Base-by-base conservation (phyloP, 1,140 invertebrate species). In the Diachasma alloeum region DNA sequence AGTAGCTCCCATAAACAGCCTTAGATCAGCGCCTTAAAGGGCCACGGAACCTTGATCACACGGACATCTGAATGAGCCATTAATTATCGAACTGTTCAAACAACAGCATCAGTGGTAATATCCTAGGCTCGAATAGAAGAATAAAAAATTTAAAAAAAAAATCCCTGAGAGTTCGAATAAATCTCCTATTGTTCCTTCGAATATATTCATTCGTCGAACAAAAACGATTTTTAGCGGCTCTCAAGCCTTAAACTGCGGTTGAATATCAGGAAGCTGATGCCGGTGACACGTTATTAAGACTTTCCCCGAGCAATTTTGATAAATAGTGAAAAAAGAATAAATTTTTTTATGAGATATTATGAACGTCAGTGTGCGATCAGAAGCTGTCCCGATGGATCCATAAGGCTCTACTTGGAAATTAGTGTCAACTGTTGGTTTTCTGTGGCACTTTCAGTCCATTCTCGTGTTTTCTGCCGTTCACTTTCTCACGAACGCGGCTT, bases 401-500 rank as follows among this genome's bases (percentile, higher is more conserved):
- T 8, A 15, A 48, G 8, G 8, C 63, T 74, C 63, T 48, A 39
- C 46, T 75, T 70, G 74, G 46, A 69, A 53, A 75, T 75, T 75
- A 75, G 26, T 75, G 74, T 75, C 66, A 75, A 75, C 74, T 75
- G 22, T 67, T 37, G 68, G 42, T 72, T 31, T 42, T 53, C 22
- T 72, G 48, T 66, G 10, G 73, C 39, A 63, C 73, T 74, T 74
- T 70, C 67, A 75, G 26, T 69, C 22, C 37, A 31, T 36, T 37
- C 46, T 53, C 48, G 48, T 53, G 63, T 75, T 24, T 63, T 63
- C 59, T 70, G 74, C 74, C 74, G 36, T 75, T 75, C 74, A 75
- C 74, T 75, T 75, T 75, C 74, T 75, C 74, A 75, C 74, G 74
- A 75, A 67, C 36, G 42, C 53, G 53, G 36, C 44, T 31, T 4